phyloP scores from a whole-genome alignment of 1,140 invertebrate species.

The Olivierus martensii region DNA sequence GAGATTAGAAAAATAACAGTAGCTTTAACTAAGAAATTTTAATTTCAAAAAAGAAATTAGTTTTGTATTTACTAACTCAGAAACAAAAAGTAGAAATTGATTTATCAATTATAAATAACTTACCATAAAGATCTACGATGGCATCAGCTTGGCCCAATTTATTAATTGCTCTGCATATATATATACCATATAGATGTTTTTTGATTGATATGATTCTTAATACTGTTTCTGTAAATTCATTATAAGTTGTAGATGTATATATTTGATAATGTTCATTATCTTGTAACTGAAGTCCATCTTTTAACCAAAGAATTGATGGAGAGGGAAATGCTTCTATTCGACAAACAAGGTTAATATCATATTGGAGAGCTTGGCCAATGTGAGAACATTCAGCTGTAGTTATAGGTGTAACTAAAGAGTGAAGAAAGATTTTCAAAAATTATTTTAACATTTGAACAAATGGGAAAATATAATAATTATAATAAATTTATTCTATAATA shows the following conservation, averaged over 20 bases:
- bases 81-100: no score
- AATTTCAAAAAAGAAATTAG: no score
- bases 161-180: constrained; percentile 72
- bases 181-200: constrained; percentile 73
- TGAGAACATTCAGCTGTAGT: constrained; percentile 51
- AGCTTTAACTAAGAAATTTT: no score
- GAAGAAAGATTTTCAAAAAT: constrained; percentile 36
- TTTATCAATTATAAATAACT: no score
- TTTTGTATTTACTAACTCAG: no score
- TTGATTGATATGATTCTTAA: constrained; percentile 77
- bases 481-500: no score
- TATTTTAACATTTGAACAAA: background rate
- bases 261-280: constrained; percentile 81
- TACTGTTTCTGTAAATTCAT: constrained; percentile 79
- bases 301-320: constrained; percentile 72
- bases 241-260: constrained; percentile 74
- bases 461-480: background rate
- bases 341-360: constrained; percentile 84
- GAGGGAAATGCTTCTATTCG: constrained; percentile 84
- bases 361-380: constrained; percentile 72
- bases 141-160: constrained; percentile 73
- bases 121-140: constrained; percentile 66
- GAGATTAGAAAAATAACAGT: no score
- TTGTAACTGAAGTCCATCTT: constrained; percentile 55
- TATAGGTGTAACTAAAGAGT: constrained; percentile 52